Conservation (phyloP, 2,113 vertebrate species). For the Pseudorhombus dupliciocellatus region DNA sequence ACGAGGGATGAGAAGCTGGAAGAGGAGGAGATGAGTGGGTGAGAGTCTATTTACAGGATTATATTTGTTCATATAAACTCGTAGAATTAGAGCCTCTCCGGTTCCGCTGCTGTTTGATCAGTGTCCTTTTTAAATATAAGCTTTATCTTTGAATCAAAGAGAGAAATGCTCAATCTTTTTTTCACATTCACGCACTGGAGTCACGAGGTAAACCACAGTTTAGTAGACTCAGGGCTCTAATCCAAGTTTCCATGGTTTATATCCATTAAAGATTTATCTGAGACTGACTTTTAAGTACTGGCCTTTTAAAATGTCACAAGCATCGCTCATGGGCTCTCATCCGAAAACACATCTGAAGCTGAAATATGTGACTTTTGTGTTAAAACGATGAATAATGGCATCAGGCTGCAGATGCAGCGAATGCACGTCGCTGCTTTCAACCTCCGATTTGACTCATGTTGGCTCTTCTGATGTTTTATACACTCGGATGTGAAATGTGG, state of each 20-base stretch:
- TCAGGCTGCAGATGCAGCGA: no score
- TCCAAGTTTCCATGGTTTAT: background rate
- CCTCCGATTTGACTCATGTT: background rate
- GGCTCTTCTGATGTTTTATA: background rate
- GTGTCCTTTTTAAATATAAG: background rate
- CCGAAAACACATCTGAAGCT: background rate
- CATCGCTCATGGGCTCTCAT: background rate
- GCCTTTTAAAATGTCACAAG: slow-evolving; percentile 9
- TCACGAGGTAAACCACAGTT: background rate
- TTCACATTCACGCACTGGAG: background rate
- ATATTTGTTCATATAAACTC: no score
- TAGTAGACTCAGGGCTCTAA: background rate
- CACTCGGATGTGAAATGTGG: background rate
- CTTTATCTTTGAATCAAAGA: background rate
- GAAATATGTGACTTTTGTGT: slow-evolving; percentile 8
- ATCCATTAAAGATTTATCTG: slow-evolving; percentile 13
- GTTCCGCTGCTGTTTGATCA: background rate
- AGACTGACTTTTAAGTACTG: slow-evolving; percentile 26
- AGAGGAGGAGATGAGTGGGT: slow-evolving; percentile 36
- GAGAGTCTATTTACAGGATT: slow-evolving; percentile 46
- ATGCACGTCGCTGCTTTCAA: background rate
- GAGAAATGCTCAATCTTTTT: background rate
- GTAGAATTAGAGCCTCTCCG: no score
- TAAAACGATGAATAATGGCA: background rate
- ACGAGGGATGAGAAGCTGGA: slow-evolving; percentile 10